A percentile compares a stretch with the other conserved stretches of the same genome.
phyloP scores from a whole-genome alignment of 2,113 vertebrate genomes.

The Muscicapa adusta region DNA sequence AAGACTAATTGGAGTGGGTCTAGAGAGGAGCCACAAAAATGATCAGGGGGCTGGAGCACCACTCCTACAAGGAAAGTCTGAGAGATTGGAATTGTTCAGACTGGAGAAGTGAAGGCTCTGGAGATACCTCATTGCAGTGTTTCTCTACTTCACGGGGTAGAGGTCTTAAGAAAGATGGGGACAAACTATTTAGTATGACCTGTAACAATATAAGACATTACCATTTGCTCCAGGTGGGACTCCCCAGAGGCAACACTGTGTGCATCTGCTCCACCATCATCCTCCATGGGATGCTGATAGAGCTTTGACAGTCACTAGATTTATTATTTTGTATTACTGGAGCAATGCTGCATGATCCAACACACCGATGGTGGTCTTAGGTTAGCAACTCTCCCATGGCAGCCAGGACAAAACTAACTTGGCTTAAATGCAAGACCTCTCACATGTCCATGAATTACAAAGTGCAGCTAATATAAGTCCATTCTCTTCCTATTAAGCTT shows the following conservation, averaged over 20 bases:
- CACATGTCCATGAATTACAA: neutral
- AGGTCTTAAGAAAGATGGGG: neutral
- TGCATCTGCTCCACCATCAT: neutral
- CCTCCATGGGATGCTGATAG: no score
- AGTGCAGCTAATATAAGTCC: neutral
- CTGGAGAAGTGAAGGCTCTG: neutral
- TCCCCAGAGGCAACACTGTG: neutral
- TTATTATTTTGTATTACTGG: neutral
- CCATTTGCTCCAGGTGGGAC: rapidly evolving
- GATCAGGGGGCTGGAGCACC: neutral
- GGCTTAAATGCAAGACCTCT: neutral
- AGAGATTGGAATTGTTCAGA: neutral
- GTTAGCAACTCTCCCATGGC: neutral
- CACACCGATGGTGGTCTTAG: neutral
- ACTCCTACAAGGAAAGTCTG: neutral
- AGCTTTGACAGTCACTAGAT: neutral
- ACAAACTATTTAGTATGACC: neutral
- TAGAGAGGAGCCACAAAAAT: neutral
- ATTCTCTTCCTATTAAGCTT: neutral
- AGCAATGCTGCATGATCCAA: neutral
- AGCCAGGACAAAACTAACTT: neutral
- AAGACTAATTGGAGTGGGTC: neutral
- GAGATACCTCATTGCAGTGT: no score
- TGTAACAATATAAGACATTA: neutral
- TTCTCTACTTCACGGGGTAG: neutral